phyloP scores from a whole-genome alignment of 2,113 vertebrate species.

The Isichthys henryi region DNA sequence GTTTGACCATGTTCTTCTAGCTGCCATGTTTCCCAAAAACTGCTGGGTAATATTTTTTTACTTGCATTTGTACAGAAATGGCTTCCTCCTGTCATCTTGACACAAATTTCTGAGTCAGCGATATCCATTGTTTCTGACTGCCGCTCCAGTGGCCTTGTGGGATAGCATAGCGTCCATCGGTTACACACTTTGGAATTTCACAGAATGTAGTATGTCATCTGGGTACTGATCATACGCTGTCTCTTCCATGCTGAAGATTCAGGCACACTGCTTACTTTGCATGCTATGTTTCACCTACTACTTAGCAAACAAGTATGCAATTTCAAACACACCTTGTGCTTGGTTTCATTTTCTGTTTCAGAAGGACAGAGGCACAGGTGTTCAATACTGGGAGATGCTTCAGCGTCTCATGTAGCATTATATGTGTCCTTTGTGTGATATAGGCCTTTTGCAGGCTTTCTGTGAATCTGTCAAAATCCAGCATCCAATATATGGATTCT shows the following conservation, averaged over 20 bases:
- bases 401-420: background rate
- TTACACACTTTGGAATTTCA: no score
- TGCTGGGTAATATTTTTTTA: background rate
- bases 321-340: background rate
- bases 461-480: background rate
- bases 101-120: background rate
- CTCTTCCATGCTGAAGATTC: background rate
- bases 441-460: background rate
- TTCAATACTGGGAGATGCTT: conserved; percentile 12
- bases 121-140: background rate
- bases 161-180: background rate
- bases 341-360: background rate
- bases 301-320: background rate
- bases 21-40: background rate
- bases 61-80: background rate
- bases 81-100: background rate
- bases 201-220: background rate
- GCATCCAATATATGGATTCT: conserved; percentile 14
- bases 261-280: background rate
- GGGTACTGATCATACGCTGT: background rate
- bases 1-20: background rate
- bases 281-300: background rate
- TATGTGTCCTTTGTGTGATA: background rate
- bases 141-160: background rate
- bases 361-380: conserved; percentile 11